Percentiles rank a stretch among this genome's conserved stretches.
Conservation (phyloP, 2,888 invertebrate species). For the Euplexia lucipara region DNA sequence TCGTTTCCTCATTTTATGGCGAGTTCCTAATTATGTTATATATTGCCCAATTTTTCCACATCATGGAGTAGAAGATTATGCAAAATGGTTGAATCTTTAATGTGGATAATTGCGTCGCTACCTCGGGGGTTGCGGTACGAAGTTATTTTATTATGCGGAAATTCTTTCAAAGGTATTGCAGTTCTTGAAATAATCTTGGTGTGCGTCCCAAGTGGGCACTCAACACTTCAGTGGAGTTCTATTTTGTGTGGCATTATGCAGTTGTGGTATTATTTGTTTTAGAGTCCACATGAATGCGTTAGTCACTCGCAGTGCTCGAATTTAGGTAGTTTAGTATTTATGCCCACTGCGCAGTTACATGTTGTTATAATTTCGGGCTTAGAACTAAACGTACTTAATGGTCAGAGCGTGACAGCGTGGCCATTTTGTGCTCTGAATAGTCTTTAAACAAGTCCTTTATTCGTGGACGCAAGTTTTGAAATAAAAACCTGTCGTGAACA, state of each 20-base stretch:
- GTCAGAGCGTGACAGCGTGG: constrained; percentile 2
- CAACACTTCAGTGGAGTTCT: constrained; percentile 29
- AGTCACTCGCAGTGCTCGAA: constrained; percentile 38
- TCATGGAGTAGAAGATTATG: constrained; percentile 59
- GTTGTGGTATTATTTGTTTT: constrained; percentile 43
- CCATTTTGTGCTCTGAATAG: constrained; percentile 25
- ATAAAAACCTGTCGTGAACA: neutral
- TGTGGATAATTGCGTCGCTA: constrained; percentile 56
- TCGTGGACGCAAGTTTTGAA: neutral
- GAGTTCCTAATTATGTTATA: constrained; percentile 57
- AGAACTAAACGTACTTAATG: constrained; percentile 42
- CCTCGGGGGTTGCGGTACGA: constrained; percentile 33
- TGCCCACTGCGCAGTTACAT: constrained; percentile 38
- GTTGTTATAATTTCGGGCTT: constrained; percentile 48
- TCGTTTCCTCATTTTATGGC: constrained; percentile 52
- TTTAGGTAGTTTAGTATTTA: constrained; percentile 52
- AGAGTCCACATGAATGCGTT: constrained; percentile 43
- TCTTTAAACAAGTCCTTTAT: neutral
- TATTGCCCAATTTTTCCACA: constrained; percentile 60
- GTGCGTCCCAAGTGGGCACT: constrained; percentile 38
- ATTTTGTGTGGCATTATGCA: constrained; percentile 36
- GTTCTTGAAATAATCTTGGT: constrained; percentile 32
- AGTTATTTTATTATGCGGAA: constrained; percentile 51
- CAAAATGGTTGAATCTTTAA: constrained; percentile 61
- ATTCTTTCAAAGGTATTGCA: constrained; percentile 47